phyloP scores from a whole-genome alignment of 2,797 vertebrate species.

The Tokudaia tokunoshimensis region DNA sequence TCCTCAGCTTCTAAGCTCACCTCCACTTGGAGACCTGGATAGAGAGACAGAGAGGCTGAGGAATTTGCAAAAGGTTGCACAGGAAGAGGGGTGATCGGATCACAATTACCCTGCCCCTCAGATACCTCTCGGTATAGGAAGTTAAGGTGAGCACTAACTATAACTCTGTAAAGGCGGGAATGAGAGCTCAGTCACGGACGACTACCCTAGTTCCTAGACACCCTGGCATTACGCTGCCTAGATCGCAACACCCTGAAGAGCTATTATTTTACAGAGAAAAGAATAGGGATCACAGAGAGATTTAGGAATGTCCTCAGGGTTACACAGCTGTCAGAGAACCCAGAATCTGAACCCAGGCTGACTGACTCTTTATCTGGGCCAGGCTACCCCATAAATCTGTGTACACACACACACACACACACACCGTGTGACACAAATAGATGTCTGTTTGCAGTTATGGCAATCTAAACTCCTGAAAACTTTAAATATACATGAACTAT shows the following conservation, averaged over 20 bases:
- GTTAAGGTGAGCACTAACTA: not conserved
- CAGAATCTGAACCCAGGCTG: not conserved
- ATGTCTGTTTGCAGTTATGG: not conserved
- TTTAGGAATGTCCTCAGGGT: not conserved
- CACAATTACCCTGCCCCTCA: not conserved
- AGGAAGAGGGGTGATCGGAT: not conserved
- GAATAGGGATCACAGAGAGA: not conserved
- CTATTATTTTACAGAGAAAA: not conserved
- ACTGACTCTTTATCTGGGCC: too few relatives aligned
- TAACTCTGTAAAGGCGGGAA: not conserved
- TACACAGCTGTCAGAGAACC: not conserved
- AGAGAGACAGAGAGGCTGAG: constrained; percentile 16
- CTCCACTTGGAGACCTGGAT: not conserved
- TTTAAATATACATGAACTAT: not conserved
- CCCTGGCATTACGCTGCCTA: not conserved
- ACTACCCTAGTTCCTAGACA: not conserved
- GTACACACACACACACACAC: too few relatives aligned
- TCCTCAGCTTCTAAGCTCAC: not conserved
- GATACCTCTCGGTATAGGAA: rapidly evolving
- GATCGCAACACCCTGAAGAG: not conserved
- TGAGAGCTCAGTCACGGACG: not conserved
- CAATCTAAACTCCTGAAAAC: not conserved
- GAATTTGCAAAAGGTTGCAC: not conserved
- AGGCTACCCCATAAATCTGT: not conserved
- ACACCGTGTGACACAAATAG: not conserved